Evolutionary conservation across 2,113 vertebrate genomes (phyloP), one percentile per base, ranked within the genome.

Genomic region (Vulpes vulpes): DNA sequence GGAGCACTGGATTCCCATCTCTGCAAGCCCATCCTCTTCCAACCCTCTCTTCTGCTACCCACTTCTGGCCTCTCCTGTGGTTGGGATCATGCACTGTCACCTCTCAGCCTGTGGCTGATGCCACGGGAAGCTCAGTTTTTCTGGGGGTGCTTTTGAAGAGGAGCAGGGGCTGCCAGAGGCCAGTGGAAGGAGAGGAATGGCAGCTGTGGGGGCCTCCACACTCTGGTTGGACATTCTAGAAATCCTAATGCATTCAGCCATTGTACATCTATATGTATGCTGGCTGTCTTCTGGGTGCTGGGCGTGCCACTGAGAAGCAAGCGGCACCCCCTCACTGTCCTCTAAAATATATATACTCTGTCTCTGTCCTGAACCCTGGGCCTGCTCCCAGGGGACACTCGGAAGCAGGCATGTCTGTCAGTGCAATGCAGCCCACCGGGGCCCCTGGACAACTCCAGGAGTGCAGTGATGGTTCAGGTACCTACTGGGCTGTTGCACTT

Each of bases 401-500:
- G 74, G 74, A 88, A 81, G 73, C 38, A 95, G 85, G 11, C 80
- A 74, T 88, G 64, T 49, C 53, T 93, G n/a, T 11, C 2, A 92
- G 53, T 27, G 2, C 11, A 65, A 9, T 0, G 3, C 16, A 35
- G 76, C 10, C 35, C 20, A 53, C 1, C 2, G 2, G 16, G 55
- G 43, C 11, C 55, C 25, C 43, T 15, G 67, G 27, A 43, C 6
- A 43, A 32, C 20, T 93, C 73, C 73, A 60, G 2, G 60, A 71
- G 32, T 0, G 7, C 14, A 1, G 22, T 16, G 53, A 60, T 12
- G 16, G n/a, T 78, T 83, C 85, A 49, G 9, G 5, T 12, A 53
- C 32, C 20, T 73, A 43, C 12, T 2, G 25, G 76, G 35, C n/a
- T 59, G 15, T 23, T 73, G 19, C 27, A 43, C 11, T 69, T 11